Percentiles rank a stretch among this genome's conserved stretches.
Conservation (phyloP, 1,140 invertebrate genomes). For the Sycophila sp. region DNA sequence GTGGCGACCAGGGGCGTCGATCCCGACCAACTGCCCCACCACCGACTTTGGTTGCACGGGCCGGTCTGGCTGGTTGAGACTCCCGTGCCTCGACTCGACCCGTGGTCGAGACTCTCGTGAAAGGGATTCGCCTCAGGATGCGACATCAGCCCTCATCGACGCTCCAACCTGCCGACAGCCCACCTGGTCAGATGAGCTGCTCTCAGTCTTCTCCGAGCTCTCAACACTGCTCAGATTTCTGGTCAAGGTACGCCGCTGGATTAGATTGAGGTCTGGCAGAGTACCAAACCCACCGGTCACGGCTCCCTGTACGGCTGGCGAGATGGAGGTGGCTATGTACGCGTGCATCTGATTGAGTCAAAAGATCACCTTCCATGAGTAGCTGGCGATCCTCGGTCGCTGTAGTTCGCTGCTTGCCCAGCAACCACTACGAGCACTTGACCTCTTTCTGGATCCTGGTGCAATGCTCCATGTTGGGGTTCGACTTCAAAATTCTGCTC, state of each 20-base stretch:
- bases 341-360: background rate
- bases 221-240: background rate
- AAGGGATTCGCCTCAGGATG: background rate
- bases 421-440: background rate
- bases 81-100: too few relatives aligned
- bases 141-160: background rate
- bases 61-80: conserved; percentile 15
- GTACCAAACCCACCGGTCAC: background rate
- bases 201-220: background rate
- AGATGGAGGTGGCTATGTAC: background rate
- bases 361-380: background rate
- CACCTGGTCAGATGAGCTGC: background rate
- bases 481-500: background rate
- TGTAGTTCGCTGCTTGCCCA: background rate
- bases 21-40: background rate
- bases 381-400: background rate
- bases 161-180: background rate
- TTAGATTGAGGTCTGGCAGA: too few relatives aligned
- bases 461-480: conserved; percentile 21
- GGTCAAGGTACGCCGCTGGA: background rate
- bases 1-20: conserved; percentile 40
- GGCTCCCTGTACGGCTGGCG: background rate
- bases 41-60: conserved; percentile 29
- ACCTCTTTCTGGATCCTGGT: background rate
- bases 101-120: background rate